Base-by-base conservation (phyloP, 2,797 vertebrate species). In the Anniella stebbinsi region DNA sequence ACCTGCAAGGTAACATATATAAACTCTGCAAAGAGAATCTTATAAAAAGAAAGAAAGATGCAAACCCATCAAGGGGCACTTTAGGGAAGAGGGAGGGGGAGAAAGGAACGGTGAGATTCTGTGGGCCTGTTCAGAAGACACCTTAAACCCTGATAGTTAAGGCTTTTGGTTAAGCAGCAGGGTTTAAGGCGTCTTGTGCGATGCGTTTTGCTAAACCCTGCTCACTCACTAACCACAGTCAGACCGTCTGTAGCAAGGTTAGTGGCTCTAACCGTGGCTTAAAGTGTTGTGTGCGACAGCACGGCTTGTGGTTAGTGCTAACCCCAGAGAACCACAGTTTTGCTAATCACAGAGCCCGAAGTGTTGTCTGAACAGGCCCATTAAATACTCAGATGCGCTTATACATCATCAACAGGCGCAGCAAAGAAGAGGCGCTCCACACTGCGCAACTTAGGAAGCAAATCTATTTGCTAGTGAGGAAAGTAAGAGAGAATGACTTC, bases 21-120 rank as follows among this genome's bases (percentile, higher is more conserved):
- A 6, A 81, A 69, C 84, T 94, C 92, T 93, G 86, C 67, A 93
- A 94, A 94, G 0, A 91, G 81, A 92, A 93, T 85, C 6, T 0
- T 95, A 93, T 12, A 96, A 95, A 95, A 96, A 94, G 94, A 87
- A 23, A 80, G 23, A 72, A 94, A 94, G 6, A 80, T 9, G 36
- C 28, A 23, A 2, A 60, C 51, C 41, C 45, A 18, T 15, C 69
- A 92, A 92, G 73, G 90, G 73, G 91, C 94, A 89, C 93, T 88
- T 93, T 93, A 1, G 51, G 11, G 51, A 57, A 57, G 13, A 15
- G 13, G 12, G 33, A 93, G 92, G 45, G 93, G 13, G 21, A 45
- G 33, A 93, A 93, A 51, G 93, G 13, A 33, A 45, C 6, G 45
- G 45, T 3, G 45, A 45, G 6, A 45, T 6, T 3, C 45, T 45